A percentile compares a stretch with the other conserved stretches of the same genome.
These are phyloP conservation scores for Galemys pyrenaicus DNA, from an alignment of 2,113 vertebrate genomes.

Conservation along the genomic window DNA sequence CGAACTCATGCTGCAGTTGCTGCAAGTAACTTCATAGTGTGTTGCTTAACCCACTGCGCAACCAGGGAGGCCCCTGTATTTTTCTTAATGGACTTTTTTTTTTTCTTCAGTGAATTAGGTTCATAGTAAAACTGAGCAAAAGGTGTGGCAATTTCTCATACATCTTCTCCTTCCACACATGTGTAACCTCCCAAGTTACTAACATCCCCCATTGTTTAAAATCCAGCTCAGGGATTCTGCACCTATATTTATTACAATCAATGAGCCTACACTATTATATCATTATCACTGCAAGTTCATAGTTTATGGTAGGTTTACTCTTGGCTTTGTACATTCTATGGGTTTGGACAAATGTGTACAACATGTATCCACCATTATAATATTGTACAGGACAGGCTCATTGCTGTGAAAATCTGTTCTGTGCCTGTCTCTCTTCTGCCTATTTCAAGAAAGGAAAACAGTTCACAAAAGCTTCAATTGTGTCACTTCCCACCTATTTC, in stretches of 20 bases:
- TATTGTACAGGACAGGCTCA: neutral
- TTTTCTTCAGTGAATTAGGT: neutral
- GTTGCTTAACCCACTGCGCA: no score
- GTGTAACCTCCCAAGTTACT: neutral
- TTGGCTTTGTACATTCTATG: neutral
- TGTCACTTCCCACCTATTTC: neutral
- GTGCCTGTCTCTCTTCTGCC: neutral
- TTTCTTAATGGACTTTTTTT: neutral
- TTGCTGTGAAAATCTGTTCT: neutral
- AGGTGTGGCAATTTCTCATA: neutral
- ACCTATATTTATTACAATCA: neutral
- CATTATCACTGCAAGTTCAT: neutral
- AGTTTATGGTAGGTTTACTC: neutral
- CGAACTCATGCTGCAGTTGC: no score
- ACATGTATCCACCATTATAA: neutral
- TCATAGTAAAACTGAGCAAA: constrained; percentile 22
- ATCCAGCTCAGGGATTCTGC: no score
- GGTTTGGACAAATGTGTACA: neutral
- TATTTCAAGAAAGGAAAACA: constrained; percentile 45
- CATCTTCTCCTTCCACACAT: neutral
- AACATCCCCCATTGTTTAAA: neutral
- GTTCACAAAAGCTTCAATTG: neutral
- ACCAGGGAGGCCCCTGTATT: no score
- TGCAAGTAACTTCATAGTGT: no score
- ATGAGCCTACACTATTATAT: neutral